Evolutionary conservation across 2,797 vertebrate species (phyloP).

Genomic region (Bovichtus variegatus): DNA sequence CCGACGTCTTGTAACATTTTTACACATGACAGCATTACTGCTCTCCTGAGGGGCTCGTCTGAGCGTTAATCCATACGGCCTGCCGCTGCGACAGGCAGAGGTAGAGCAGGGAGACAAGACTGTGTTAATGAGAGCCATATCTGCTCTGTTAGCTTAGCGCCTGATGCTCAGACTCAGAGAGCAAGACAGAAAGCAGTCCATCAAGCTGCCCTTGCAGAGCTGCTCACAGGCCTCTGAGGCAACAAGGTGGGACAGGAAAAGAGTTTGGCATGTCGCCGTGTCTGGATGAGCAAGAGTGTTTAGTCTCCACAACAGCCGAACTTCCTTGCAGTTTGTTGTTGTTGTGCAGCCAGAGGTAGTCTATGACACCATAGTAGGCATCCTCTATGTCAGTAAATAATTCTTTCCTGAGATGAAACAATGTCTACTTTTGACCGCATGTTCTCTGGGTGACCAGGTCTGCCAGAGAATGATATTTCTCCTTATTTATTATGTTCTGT

Average conservation of each 20-base stretch:
- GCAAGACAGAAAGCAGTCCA: slow-evolving; percentile 45
- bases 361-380: not conserved
- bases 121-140: slow-evolving; percentile 75
- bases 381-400: not conserved
- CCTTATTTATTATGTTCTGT: not conserved
- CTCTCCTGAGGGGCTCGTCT: slow-evolving; percentile 68
- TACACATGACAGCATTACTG: slow-evolving; percentile 73
- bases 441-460: not conserved
- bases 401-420: not conserved
- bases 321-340: slow-evolving; percentile 6
- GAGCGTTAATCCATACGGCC: slow-evolving; percentile 67
- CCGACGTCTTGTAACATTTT: slow-evolving; percentile 73
- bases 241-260: slow-evolving; percentile 38
- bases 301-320: not conserved
- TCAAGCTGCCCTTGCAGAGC: slow-evolving; percentile 43
- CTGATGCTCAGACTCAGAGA: slow-evolving; percentile 49
- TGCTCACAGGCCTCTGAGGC: slow-evolving; percentile 28
- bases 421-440: not conserved
- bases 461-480: not conserved
- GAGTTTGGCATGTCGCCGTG: slow-evolving; percentile 14
- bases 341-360: slow-evolving; percentile 3
- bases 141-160: slow-evolving; percentile 50
- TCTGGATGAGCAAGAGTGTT: slow-evolving; percentile 14
- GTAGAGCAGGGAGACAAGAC: slow-evolving; percentile 56
- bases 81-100: slow-evolving; percentile 33